These are phyloP conservation scores for Brassicogethes aeneus DNA, from an alignment of 2,888 invertebrate species.

Conservation along the genomic window DNA sequence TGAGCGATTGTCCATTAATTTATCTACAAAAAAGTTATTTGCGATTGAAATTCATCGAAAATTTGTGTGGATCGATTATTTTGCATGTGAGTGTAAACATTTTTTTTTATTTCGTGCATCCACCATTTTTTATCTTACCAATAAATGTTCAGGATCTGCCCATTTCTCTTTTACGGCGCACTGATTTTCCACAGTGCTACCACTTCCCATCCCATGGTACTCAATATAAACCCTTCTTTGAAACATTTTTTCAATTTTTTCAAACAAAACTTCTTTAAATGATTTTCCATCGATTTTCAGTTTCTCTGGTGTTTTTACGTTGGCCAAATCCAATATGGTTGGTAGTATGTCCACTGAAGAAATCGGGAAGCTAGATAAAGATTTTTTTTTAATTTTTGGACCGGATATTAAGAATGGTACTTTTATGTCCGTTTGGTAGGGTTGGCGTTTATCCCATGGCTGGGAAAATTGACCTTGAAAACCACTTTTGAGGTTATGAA, in stretches of 20 bases:
- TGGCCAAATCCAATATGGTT: constrained; percentile 69
- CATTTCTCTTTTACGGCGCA: constrained; percentile 16
- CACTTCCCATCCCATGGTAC: constrained; percentile 69
- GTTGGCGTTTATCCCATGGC: constrained; percentile 82
- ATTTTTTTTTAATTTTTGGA: constrained; percentile 51
- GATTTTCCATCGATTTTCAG: constrained; percentile 21
- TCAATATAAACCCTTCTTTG: constrained; percentile 63
- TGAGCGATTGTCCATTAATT: no score
- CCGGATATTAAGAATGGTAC: constrained; percentile 77
- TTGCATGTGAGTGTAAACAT: no score
- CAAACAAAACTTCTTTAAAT: constrained; percentile 27
- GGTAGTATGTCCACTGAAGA: constrained; percentile 77
- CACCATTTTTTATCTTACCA: no score
- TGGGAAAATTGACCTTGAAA: constrained; percentile 74
- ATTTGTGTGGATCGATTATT: no score
- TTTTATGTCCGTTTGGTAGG: constrained; percentile 82
- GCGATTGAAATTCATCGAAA: no score
- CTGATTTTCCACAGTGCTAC: constrained; percentile 41
- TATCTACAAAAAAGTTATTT: no score
- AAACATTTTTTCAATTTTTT: constrained; percentile 9
- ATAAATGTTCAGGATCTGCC: no score
- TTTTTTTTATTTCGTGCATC: neutral
- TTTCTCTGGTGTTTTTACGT: constrained; percentile 35
- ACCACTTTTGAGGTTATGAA: neutral
- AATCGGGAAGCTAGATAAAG: constrained; percentile 47